phyloP scores from a whole-genome alignment of 2,888 invertebrate species.

The Cephus pygmeus region DNA sequence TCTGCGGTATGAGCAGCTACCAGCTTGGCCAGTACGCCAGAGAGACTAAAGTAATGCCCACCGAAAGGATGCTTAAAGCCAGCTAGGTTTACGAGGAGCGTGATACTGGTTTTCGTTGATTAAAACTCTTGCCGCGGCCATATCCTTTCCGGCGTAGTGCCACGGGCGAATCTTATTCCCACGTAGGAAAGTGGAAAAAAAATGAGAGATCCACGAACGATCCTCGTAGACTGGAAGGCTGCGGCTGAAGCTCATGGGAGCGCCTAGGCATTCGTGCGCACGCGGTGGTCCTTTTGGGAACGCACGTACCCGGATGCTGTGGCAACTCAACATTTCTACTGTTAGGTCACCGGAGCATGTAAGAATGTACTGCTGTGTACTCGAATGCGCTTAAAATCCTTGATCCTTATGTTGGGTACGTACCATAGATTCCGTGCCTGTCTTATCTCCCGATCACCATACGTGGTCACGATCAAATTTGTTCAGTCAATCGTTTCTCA shows the following conservation, averaged over 20 bases:
- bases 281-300: background rate
- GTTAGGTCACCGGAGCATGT: background rate
- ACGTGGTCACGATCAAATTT: background rate
- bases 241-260: background rate
- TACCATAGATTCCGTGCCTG: background rate
- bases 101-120: constrained; percentile 45
- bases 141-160: background rate
- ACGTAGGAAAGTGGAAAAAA: constrained; percentile 12
- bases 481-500: background rate
- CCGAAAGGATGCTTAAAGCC: background rate
- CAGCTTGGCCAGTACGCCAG: background rate
- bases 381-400: background rate
- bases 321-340: background rate
- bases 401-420: background rate
- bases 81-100: constrained; percentile 30
- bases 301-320: background rate
- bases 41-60: background rate
- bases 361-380: background rate
- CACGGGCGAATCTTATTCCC: background rate
- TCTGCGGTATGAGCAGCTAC: background rate
- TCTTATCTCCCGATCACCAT: background rate
- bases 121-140: constrained; percentile 39
- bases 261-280: background rate
- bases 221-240: background rate
- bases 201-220: background rate